Evolutionary conservation across 2,113 vertebrate species (phyloP).

Genomic region (Vireo altiloquus): DNA sequence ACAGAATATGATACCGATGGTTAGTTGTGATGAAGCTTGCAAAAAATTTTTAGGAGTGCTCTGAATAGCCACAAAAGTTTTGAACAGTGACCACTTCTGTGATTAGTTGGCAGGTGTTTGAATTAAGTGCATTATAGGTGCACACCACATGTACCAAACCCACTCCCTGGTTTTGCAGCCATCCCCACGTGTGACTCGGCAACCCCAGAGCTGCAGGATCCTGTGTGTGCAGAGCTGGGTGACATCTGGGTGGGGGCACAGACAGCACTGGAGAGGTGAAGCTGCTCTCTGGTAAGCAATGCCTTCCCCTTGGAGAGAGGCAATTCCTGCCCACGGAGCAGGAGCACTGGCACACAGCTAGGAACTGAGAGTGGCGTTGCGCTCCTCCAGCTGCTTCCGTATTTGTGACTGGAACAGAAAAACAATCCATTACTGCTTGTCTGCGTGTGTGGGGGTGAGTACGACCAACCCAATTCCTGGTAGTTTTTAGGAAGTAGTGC

Average conservation of each 20-base stretch:
- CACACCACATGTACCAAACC: fast-evolving
- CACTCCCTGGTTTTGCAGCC: fast-evolving
- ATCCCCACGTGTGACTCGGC: fast-evolving
- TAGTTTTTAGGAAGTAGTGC: not conserved
- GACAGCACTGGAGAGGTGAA: not conserved
- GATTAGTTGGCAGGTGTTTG: not conserved
- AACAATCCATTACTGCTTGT: not conserved
- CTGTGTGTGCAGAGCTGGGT: not conserved
- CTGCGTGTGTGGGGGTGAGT: fast-evolving
- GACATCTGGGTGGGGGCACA: fast-evolving
- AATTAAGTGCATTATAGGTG: not conserved
- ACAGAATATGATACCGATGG: not conserved
- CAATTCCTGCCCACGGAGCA: fast-evolving
- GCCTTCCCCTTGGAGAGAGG: not conserved
- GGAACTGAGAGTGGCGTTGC: not conserved
- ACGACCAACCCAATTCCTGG: not conserved
- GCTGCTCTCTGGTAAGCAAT: not conserved
- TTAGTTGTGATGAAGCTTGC: not conserved
- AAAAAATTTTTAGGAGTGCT: not conserved
- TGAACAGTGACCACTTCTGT: not conserved
- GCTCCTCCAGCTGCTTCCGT: constrained; percentile 61
- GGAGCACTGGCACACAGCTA: not conserved
- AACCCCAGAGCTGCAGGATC: not conserved
- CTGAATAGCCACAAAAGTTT: not conserved
- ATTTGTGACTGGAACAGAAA: constrained; percentile 69